A percentile compares a stretch with the other conserved stretches of the same genome.
Evolutionary conservation across 2,797 vertebrate genomes (phyloP).

Genomic region (Rhinatrema bivittatum): DNA sequence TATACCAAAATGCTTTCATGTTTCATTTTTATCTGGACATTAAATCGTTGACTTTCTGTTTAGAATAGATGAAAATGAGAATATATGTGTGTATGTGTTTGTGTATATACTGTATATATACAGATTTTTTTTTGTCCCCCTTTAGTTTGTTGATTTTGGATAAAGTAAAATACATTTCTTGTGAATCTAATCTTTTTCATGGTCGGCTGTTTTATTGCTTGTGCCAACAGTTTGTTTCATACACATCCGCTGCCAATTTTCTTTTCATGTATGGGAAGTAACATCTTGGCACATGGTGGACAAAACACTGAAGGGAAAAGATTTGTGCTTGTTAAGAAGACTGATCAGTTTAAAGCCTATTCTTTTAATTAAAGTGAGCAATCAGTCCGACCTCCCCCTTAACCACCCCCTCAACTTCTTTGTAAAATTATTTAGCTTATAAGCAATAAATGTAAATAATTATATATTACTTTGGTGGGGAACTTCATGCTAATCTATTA

Average conservation of each 20-base stretch:
- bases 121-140: neutral
- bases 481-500: too few species aligned
- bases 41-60: too few species aligned
- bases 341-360: conserved; percentile 10
- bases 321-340: conserved; percentile 13
- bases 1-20: too few species aligned
- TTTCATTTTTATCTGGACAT: too few species aligned
- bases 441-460: neutral
- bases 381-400: too few species aligned
- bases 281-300: conserved; percentile 35
- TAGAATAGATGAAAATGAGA: too few species aligned
- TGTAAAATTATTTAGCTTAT: too few species aligned
- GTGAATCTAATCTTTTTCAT: conserved; percentile 37
- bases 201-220: conserved; percentile 25
- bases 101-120: too few species aligned
- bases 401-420: too few species aligned
- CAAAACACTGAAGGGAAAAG: conserved; percentile 21
- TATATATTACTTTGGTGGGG: neutral
- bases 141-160: conserved; percentile 33
- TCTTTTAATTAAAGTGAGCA: conserved; percentile 31
- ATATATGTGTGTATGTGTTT: too few species aligned
- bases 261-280: conserved; percentile 38
- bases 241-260: conserved; percentile 35
- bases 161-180: conserved; percentile 26
- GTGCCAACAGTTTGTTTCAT: conserved; percentile 50